Conservation (phyloP, 2,797 vertebrate genomes). For the Micrastur ruficollis region DNA sequence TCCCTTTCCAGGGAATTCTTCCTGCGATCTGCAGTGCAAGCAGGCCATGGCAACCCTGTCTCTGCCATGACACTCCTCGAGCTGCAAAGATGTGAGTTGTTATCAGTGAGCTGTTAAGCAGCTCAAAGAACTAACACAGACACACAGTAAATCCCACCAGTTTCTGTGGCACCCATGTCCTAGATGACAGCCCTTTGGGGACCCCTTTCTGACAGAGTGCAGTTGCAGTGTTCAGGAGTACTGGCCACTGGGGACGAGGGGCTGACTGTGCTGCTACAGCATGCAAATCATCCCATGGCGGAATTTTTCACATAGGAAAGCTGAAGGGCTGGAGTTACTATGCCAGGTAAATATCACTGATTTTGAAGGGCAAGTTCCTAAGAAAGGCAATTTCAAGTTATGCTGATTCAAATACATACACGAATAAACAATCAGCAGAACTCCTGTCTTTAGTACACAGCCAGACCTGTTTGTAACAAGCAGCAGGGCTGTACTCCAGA, state of each 20-base stretch:
- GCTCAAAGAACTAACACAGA: not conserved
- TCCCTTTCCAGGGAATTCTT: not conserved
- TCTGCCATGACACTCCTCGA: not conserved
- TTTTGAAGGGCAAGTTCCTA: not conserved
- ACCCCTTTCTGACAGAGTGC: not conserved
- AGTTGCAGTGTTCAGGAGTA: not conserved
- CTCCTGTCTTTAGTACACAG: not conserved
- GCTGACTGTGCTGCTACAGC: not conserved
- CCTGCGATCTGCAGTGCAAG: not conserved
- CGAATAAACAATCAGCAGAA: not conserved
- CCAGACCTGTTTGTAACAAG: not conserved
- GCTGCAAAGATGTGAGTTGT: not conserved
- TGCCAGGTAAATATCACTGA: not conserved
- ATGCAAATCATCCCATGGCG: not conserved
- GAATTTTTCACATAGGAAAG: not conserved
- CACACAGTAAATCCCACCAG: not conserved
- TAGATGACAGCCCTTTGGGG: not conserved
- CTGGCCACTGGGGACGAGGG: rapidly evolving
- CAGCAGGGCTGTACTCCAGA: not conserved
- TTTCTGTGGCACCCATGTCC: not conserved
- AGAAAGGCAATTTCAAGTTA: not conserved
- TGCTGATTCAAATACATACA: not conserved
- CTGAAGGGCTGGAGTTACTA: not conserved
- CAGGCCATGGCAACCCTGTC: not conserved
- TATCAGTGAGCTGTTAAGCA: not conserved